These are phyloP conservation scores for Petrocephalus zakoni DNA, from an alignment of 2,113 vertebrate genomes.

Conservation along the genomic window DNA sequence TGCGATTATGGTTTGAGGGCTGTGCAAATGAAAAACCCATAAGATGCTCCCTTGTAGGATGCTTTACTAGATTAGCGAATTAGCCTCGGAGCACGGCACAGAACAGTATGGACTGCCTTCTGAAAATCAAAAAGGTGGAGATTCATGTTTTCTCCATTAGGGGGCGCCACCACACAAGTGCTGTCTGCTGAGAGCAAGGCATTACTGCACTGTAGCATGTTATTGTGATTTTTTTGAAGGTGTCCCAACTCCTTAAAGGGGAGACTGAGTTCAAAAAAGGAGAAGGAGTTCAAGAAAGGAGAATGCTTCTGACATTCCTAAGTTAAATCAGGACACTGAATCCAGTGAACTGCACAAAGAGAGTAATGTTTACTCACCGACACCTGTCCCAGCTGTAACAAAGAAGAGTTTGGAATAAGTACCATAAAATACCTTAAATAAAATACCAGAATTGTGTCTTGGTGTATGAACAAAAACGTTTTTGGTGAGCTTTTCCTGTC, in stretches of 20 bases:
- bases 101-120: not conserved
- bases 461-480: not conserved
- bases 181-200: slow-evolving; percentile 30
- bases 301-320: not conserved
- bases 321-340: not conserved
- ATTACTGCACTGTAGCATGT: too few species aligned
- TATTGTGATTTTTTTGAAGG: not conserved
- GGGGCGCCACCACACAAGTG: slow-evolving; percentile 28
- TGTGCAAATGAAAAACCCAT: not conserved
- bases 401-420: slow-evolving; percentile 7
- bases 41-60: not conserved
- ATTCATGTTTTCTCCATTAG: slow-evolving; percentile 36
- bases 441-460: not conserved
- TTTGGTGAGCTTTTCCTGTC: not conserved
- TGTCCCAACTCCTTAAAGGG: not conserved
- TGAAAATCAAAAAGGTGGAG: not conserved
- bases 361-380: slow-evolving; percentile 43
- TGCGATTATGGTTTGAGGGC: not conserved
- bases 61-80: not conserved
- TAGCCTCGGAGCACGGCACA: not conserved
- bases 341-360: not conserved
- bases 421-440: not conserved
- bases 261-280: not conserved
- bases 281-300: not conserved
- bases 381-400: slow-evolving; percentile 48